Base-by-base conservation (phyloP, 2,888 invertebrate species). In the Polia nebulosa region DNA sequence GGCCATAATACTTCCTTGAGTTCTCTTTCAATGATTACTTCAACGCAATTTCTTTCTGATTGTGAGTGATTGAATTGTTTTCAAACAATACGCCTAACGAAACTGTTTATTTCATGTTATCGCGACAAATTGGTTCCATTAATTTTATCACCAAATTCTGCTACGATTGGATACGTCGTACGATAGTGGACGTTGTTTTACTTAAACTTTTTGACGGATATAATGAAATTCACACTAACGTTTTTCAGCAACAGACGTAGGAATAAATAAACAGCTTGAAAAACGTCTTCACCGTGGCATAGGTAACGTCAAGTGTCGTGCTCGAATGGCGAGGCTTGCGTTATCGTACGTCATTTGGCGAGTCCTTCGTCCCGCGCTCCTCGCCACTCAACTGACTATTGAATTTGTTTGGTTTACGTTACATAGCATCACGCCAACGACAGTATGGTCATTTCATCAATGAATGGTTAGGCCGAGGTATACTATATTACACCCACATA, bases 1-100 rank as follows among this genome's bases (percentile, higher is more conserved):
- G 75, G 82, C 77, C 93, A 94, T 87, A 85, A 90, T 82, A 65
- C 79, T 77, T 83, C 73, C 66, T 80, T 85, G 70, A 75, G 80
- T 81, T 73, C 20, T 76, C 81, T 72, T 60, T 73, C 72, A 68
- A 58, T 67, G 61, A 82, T 27, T 7, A 45, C 11, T 68, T 20
- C n/a, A 44, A 39, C 6, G 7, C 52, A 17, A 29, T 25, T 25
- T 29, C 6, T 34, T 45, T 75, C 20, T 9, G 17, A 66, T 45
- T 6, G 6, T n/a, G 32, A 20, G 39, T 39, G 8, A 5, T 66
- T 13, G 15, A 20, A 41, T 49, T 27, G 7, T 41, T 13, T 29
- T 51, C 27, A 44, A 52, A 15, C 27, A 17, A 27, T 44, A 55
- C n/a, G 9, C 13, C 25, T 1, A 25, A 41, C 2, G 39, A 27